phyloP scores from a whole-genome alignment of 2,797 vertebrate genomes.

The Crax fasciolata region DNA sequence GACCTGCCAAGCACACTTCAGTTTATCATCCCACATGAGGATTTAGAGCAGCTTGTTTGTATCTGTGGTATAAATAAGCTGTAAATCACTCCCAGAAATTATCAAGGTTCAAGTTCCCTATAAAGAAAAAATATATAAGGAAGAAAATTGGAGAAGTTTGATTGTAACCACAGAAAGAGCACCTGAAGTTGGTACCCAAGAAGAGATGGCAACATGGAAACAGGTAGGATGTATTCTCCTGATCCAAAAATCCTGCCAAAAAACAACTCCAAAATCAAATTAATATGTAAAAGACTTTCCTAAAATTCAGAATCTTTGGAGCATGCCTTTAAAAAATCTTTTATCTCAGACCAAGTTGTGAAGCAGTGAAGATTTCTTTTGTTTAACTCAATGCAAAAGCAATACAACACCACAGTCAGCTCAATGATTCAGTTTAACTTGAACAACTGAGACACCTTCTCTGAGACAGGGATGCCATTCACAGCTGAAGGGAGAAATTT shows the following conservation, averaged over 20 bases:
- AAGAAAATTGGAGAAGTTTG: background rate
- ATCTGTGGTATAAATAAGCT: background rate
- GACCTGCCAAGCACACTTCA: background rate
- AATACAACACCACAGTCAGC: too few relatives aligned
- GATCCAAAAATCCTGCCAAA: background rate
- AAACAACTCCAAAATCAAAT: background rate
- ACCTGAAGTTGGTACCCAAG: background rate
- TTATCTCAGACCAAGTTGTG: background rate
- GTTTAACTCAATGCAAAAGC: background rate
- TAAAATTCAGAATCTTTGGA: background rate
- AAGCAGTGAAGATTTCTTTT: background rate
- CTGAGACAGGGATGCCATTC: background rate
- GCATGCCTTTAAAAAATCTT: background rate
- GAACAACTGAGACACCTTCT: background rate
- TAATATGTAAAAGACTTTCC: background rate
- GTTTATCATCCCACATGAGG: background rate
- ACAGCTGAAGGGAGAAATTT: background rate
- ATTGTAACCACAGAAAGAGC: background rate
- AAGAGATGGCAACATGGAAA: background rate
- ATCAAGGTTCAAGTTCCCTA: background rate
- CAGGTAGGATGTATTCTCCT: background rate
- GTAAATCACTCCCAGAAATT: background rate
- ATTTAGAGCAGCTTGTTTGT: background rate
- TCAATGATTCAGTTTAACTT: background rate
- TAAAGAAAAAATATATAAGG: background rate